Evolutionary conservation across 2,797 vertebrate species (phyloP), one percentile per base, ranked within the genome.

Genomic region (Lerista edwardsae): DNA sequence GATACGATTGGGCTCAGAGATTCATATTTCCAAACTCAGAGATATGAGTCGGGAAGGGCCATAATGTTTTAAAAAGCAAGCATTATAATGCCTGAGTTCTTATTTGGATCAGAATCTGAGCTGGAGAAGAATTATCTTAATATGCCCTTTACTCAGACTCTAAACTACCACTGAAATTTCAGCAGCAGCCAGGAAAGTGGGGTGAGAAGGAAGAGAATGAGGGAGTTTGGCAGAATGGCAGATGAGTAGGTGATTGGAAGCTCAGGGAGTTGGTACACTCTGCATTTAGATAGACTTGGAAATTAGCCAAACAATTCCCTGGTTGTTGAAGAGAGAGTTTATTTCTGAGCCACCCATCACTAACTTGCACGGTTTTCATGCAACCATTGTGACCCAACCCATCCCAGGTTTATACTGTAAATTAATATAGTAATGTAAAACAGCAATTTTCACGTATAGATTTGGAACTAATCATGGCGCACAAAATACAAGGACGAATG

Each of bases 371-470:
- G 12, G 31, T 34, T 31, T 67, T 41, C 85, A 69, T 10, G 36
- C 8, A 11, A 8, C 31, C 0, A 27, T 73, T 23, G 36, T n/a
- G 17, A 25, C 55, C 8, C 44, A 75, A 15, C 8, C 39, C 29
- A 36, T 2, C 73, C 73, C 25, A 36, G 75, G 36, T 29, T 23
- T 8, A 4, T n/a, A n/a, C n/a, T n/a, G n/a, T 44, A 4, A 44
- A 44, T 44, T 44, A 44, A 44, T 44, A 44, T 9, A 29, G 31
- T 14, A 25, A 5, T 3, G 8, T 72, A 44, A 44, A 44, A 44
- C 41, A 44, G 41, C 41, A 44, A 9, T 90, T 81, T 51, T 75
- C 83, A 47, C 57, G 68, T 2, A 29, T 6, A 83, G 51, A 76
- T 9, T 0, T 0, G 6, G 2, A 10, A 61, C 41, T 6, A 34